A percentile compares a stretch with the other conserved stretches of the same genome.
These are phyloP conservation scores for Megaptera novaeangliae DNA, from an alignment of 2,113 vertebrate genomes.

Conservation along the genomic window DNA sequence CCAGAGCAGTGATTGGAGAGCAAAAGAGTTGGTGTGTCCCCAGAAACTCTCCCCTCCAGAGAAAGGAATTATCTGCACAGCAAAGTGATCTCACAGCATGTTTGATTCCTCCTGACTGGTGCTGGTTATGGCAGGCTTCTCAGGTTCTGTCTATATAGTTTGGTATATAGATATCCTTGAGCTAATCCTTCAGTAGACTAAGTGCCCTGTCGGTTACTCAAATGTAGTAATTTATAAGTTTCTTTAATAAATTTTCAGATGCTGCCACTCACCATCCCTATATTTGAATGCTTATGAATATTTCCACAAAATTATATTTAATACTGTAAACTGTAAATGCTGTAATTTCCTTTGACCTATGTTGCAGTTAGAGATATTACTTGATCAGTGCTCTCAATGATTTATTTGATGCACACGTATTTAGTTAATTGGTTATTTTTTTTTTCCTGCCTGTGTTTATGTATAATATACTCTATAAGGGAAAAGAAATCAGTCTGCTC, in stretches of 20 bases:
- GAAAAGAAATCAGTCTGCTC: conserved; percentile 79
- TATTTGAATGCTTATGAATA: conserved; percentile 70
- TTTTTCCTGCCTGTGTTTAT: conserved; percentile 80
- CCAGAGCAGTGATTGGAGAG: not conserved
- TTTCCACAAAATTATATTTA: conserved; percentile 79
- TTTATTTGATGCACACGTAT: conserved; percentile 80
- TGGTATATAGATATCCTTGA: conserved; percentile 24
- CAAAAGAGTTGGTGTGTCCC: not conserved
- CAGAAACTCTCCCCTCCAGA: not conserved
- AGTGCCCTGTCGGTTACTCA: conserved; percentile 57
- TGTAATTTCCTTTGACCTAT: conserved; percentile 82
- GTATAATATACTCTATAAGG: conserved; percentile 77
- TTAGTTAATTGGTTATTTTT: conserved; percentile 83
- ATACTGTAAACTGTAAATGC: conserved; percentile 75
- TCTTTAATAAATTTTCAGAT: conserved; percentile 47
- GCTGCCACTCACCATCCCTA: conserved; percentile 57
- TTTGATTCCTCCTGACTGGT: not conserved
- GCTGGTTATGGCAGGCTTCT: not conserved
- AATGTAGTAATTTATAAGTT: conserved; percentile 63
- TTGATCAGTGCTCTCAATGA: conserved; percentile 80
- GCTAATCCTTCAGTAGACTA: conserved; percentile 35
- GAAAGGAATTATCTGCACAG: not conserved
- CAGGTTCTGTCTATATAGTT: not conserved
- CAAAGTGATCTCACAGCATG: not conserved
- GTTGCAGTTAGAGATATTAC: conserved; percentile 78